phyloP scores from a whole-genome alignment of 2,797 vertebrate species.

The Gymnoscopelus braueri region DNA sequence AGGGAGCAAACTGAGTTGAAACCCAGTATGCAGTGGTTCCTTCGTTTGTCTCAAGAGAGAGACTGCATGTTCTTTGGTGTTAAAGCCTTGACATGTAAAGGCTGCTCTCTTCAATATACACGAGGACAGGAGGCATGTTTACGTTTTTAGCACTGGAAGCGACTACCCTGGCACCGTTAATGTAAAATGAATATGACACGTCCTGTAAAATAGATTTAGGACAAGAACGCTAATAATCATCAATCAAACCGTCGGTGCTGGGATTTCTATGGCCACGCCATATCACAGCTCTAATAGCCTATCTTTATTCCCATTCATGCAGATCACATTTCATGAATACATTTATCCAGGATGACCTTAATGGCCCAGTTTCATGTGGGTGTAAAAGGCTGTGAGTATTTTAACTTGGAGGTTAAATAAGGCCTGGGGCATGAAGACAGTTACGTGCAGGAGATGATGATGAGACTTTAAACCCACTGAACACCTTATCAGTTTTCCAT shows the following conservation, averaged over 20 bases:
- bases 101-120: slow-evolving; percentile 35
- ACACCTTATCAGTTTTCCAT: slow-evolving; percentile 60
- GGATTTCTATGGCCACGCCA: slow-evolving; percentile 37
- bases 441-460: slow-evolving; percentile 50
- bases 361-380: slow-evolving; percentile 64
- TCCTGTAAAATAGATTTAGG: slow-evolving; percentile 71
- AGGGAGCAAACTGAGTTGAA: slow-evolving; percentile 72
- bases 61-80: slow-evolving; percentile 1
- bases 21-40: background rate
- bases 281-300: slow-evolving; percentile 34
- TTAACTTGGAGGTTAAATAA: slow-evolving; percentile 73
- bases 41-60: background rate
- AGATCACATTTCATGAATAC: slow-evolving; percentile 74
- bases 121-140: slow-evolving; percentile 55
- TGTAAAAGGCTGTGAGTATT: slow-evolving; percentile 65
- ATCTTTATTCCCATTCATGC: slow-evolving; percentile 55
- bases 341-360: slow-evolving; percentile 75
- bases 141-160: slow-evolving; percentile 43
- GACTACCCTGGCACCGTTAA: slow-evolving; percentile 41
- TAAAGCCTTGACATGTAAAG: slow-evolving; percentile 27
- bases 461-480: slow-evolving; percentile 48
- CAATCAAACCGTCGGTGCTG: slow-evolving; percentile 61
- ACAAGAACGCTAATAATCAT: slow-evolving; percentile 70
- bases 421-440: slow-evolving; percentile 59
- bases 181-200: slow-evolving; percentile 66